Evolutionary conservation across 2,888 invertebrate species (phyloP).

Genomic region (Lamellibrachia satsuma): DNA sequence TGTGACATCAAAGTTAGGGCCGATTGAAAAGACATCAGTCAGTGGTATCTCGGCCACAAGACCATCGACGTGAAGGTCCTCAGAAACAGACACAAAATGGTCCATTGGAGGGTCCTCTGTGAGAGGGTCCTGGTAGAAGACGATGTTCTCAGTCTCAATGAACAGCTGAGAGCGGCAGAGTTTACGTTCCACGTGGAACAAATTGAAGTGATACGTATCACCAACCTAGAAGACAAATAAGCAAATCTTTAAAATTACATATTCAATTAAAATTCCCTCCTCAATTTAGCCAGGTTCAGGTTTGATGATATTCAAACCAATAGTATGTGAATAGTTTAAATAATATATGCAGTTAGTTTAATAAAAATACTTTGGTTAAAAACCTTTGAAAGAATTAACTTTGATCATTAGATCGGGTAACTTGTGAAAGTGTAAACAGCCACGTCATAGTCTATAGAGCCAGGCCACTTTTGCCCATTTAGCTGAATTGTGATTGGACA

Average conservation of each 20-base stretch:
- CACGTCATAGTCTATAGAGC: too few relatives aligned
- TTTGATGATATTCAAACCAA: too few relatives aligned
- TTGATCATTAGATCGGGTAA: too few relatives aligned
- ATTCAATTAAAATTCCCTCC: background rate
- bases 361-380: too few relatives aligned
- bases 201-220: conserved; percentile 44
- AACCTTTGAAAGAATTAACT: too few relatives aligned
- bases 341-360: too few relatives aligned
- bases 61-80: conserved; percentile 52
- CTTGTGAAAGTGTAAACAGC: too few relatives aligned
- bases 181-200: conserved; percentile 53
- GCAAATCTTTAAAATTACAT: background rate
- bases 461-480: too few relatives aligned
- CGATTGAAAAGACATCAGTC: conserved; percentile 46
- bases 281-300: background rate
- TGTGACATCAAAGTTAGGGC: background rate
- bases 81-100: conserved; percentile 47
- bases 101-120: conserved; percentile 47
- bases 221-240: conserved; percentile 25
- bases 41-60: conserved; percentile 47
- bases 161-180: conserved; percentile 36
- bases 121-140: conserved; percentile 30
- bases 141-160: conserved; percentile 44
- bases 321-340: too few relatives aligned
- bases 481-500: too few relatives aligned